Conservation (phyloP, 2,888 invertebrate species). For the Drosophila diplacantha region DNA sequence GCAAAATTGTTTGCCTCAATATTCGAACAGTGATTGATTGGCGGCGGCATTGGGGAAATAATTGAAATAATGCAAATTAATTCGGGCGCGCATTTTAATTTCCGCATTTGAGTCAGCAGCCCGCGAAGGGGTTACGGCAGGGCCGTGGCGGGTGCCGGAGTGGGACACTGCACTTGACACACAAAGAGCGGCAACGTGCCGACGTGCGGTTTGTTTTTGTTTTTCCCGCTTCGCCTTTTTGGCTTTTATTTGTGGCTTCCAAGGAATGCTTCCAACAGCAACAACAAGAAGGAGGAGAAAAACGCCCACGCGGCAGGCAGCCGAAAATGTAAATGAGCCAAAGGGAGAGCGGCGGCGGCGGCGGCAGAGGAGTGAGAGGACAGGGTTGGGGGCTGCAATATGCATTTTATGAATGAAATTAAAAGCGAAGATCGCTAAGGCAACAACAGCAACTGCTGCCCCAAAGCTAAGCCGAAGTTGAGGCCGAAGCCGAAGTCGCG, state of each 20-base stretch:
- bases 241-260: constrained; percentile 19
- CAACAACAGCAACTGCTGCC: constrained; percentile 18
- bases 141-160: neutral
- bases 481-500: constrained; percentile 3
- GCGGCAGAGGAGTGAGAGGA: neutral
- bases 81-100: constrained; percentile 52
- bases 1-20: constrained; percentile 2
- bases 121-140: constrained; percentile 4
- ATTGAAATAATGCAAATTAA: constrained; percentile 25
- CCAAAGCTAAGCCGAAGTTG: constrained; percentile 23
- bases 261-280: constrained; percentile 24
- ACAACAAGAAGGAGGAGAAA: constrained; percentile 10
- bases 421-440: constrained; percentile 50
- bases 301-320: constrained; percentile 26
- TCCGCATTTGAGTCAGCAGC: constrained; percentile 42
- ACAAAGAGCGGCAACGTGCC: constrained; percentile 49
- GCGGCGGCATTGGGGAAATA: constrained; percentile 12
- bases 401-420: constrained; percentile 66
- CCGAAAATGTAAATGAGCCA: constrained; percentile 44
- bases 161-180: constrained; percentile 57
- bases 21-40: constrained; percentile 26
- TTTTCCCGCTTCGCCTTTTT: constrained; percentile 1
- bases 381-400: constrained; percentile 28
- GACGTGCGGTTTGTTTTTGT: constrained; percentile 34
- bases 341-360: neutral